Percentiles rank a stretch among this genome's conserved stretches.
These are phyloP conservation scores for Trypoxylon attenuatum DNA, from an alignment of 2,888 invertebrate genomes.

Conservation along the genomic window DNA sequence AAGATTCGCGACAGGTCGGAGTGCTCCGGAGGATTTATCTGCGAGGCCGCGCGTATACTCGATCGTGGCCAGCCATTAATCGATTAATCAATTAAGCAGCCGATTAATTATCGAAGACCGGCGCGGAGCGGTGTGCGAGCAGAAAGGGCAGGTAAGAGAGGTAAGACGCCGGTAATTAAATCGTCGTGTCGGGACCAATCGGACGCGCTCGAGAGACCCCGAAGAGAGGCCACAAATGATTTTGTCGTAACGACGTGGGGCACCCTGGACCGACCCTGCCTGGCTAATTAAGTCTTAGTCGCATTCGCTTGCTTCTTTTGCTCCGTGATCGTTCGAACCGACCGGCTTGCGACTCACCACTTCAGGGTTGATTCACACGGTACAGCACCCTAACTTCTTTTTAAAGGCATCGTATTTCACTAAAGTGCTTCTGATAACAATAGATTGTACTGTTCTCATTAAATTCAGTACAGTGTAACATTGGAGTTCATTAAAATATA, in stretches of 20 bases:
- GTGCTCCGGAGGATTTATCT: constrained; percentile 48
- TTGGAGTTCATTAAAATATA: too few species aligned
- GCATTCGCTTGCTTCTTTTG: constrained; percentile 49
- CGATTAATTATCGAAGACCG: constrained; percentile 60
- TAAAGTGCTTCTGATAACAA: background rate
- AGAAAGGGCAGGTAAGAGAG: constrained; percentile 23
- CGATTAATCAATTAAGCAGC: constrained; percentile 64
- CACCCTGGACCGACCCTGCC: constrained; percentile 44
- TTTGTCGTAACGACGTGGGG: constrained; percentile 60
- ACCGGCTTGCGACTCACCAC: constrained; percentile 48
- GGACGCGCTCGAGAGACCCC: constrained; percentile 53
- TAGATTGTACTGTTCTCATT: background rate
- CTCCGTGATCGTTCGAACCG: constrained; percentile 41
- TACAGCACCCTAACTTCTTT: constrained; percentile 23
- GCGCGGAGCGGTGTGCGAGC: constrained; percentile 4
- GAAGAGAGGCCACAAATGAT: constrained; percentile 56
- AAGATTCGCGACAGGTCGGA: constrained; percentile 41
- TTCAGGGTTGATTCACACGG: constrained; percentile 50
- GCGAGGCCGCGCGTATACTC: constrained; percentile 20
- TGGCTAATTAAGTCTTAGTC: constrained; percentile 60
- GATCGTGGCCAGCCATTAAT: constrained; percentile 51
- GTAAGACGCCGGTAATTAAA: constrained; percentile 59
- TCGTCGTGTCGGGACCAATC: constrained; percentile 61
- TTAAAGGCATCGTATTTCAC: background rate
- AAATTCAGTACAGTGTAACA: too few species aligned